These are phyloP conservation scores for Spinibarbus caldwelli DNA, from an alignment of 2,797 vertebrate genomes.

Conservation along the genomic window DNA sequence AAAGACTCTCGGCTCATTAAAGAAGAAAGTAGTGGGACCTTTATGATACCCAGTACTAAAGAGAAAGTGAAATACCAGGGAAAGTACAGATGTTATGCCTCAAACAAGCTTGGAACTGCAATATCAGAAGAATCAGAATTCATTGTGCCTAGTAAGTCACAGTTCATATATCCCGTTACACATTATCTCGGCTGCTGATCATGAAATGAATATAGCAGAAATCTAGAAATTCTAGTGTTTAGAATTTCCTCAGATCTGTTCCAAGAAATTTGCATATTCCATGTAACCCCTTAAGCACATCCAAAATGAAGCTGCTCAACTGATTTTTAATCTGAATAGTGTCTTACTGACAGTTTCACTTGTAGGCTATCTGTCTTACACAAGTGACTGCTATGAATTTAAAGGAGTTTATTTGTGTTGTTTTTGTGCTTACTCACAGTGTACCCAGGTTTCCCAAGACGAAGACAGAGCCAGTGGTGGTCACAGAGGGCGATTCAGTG, in stretches of 20 bases:
- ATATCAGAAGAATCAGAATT: slow-evolving; percentile 89
- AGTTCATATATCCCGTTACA: not conserved
- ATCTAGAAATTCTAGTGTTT: not conserved
- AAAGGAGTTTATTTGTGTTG: not conserved
- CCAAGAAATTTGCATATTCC: slow-evolving; percentile 14
- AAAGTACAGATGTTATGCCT: slow-evolving; percentile 89
- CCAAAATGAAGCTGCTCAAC: not conserved
- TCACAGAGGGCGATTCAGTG: slow-evolving; percentile 86
- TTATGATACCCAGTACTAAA: slow-evolving; percentile 82
- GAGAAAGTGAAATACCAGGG: slow-evolving; percentile 82
- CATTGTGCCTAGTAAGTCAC: slow-evolving; percentile 84
- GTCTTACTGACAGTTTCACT: not conserved
- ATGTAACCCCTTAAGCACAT: not conserved
- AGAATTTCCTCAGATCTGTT: not conserved
- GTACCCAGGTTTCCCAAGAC: slow-evolving; percentile 93
- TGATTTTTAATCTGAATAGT: not conserved
- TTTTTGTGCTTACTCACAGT: slow-evolving; percentile 59
- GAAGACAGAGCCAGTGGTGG: slow-evolving; percentile 77
- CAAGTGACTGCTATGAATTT: not conserved
- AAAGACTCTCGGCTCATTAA: slow-evolving; percentile 71
- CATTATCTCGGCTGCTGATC: not conserved
- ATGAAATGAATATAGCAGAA: not conserved
- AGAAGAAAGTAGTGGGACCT: slow-evolving; percentile 78
- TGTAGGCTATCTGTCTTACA: not conserved
- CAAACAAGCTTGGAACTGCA: slow-evolving; percentile 87